Evolutionary conservation across 2,888 invertebrate species (phyloP), one percentile per base, ranked within the genome.

Genomic region (Cabera pusaria): DNA sequence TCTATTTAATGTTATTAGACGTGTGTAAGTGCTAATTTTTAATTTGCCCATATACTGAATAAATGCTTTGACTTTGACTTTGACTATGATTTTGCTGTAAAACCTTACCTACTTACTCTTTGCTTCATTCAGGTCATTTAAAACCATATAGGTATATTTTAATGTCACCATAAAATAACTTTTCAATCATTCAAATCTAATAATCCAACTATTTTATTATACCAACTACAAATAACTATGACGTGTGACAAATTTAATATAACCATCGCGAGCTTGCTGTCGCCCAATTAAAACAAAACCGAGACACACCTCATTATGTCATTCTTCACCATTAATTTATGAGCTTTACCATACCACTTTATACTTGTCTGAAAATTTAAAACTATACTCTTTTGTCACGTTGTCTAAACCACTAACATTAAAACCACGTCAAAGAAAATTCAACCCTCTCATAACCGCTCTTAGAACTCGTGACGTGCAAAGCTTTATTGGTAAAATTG

Each of bases 291-390:
- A 48, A 50, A 53, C 45, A 48, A 50, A 44, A 40, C 46, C 35
- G 27, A 33, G 43, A 64, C 59, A 65, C 71, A 73, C 72, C 72
- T 70, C 81, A 76, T 83, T 73, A 76, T 73, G 80, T 84, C 84
- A 78, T 64, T 81, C 70, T 59, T 48, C 82, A 69, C 76, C 66
- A 75, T 79, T 76, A 76, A 83, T 82, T 64, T 65, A 72, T 54
- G 56, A 58, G 48, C 46, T 42, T 37, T 35, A 59, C 62, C 60
- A 64, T 63, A 61, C 60, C 64, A 64, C 72, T 79, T 75, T 68
- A 75, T 78, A 73, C 75, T 72, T 73, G 80, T 81, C 79, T 70
- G 57, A 62, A 68, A 71, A 64, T 58, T 70, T 72, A 64, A 73
- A 73, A 72, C 68, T 54, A 42, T 44, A 64, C 69, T 64, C 68